phyloP scores from a whole-genome alignment of 2,113 vertebrate genomes.

The Acrocephalus kingi region DNA sequence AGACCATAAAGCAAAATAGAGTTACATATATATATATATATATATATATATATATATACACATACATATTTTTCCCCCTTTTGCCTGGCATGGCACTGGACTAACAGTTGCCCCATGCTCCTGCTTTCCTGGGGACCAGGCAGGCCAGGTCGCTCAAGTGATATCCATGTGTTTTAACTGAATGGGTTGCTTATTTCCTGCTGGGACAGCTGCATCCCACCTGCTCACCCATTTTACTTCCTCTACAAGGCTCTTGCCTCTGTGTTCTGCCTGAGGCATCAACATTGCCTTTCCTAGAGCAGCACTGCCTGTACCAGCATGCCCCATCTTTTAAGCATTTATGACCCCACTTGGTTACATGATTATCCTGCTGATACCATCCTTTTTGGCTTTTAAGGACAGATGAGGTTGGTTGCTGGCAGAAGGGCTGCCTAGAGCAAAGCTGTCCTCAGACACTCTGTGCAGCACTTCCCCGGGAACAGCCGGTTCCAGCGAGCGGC shows the following conservation, averaged over 20 bases:
- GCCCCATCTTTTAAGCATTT: background rate
- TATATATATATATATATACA: background rate
- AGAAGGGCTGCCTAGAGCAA: background rate
- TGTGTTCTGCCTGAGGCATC: background rate
- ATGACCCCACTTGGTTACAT: background rate
- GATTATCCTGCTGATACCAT: background rate
- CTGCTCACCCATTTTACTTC: background rate
- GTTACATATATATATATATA: background rate
- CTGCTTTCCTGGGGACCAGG: background rate
- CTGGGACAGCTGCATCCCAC: background rate
- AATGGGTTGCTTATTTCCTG: background rate
- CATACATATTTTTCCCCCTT: background rate
- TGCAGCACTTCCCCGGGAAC: background rate
- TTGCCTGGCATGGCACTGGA: background rate
- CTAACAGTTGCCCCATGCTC: background rate
- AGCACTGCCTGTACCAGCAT: accelerated
- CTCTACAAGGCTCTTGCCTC: background rate
- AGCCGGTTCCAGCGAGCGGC: accelerated
- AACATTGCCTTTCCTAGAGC: background rate
- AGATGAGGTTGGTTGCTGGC: background rate
- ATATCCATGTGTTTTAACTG: background rate
- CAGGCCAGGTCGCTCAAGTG: background rate
- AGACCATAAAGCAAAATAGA: background rate
- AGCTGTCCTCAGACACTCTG: background rate
- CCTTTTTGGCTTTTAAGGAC: background rate